Evolutionary conservation across 2,888 invertebrate species (phyloP), one percentile per base, ranked within the genome.

Genomic region (Pseudanteris insignis): DNA sequence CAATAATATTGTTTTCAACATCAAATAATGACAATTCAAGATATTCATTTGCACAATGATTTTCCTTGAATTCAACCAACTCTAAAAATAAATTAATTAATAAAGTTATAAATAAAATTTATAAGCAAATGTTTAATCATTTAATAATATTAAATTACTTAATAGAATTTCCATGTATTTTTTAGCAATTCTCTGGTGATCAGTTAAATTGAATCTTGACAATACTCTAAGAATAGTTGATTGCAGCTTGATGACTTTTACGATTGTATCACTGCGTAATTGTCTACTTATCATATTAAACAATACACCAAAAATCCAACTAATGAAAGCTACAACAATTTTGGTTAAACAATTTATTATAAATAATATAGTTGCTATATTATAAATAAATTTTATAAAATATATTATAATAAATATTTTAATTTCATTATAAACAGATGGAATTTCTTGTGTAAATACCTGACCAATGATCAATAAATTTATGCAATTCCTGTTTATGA

Each of bases 251-350:
- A 75, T 67, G 62, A 75, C 73, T 25, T 69, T 69, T 11, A 57
- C 43, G 9, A 70, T 55, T 11, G 71, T 72, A 40, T 71, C 65
- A 14, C 63, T 30, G 30, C 70, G 73, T n/a, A 75, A 61, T 12
- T 73, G 69, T 37, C 83, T 38, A 18, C 14, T 85, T 73, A 86
- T 82, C 25, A 88, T 80, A 78, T 86, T 86, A 73, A 88, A 88
- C 67, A 88, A 81, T 70, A 85, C 81, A n/a, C 88, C 88, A 46
- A 88, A 80, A 1, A 89, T 75, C 89, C 89, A 89, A 9, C 84
- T 84, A 46, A 86, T 86, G 66, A 88, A 89, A 1, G 85, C 81
- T 74, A 74, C 4, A 32, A 51, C 18, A 32, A 32, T 21, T 7
- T n/a, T n/a, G n/a, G n/a, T n/a, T n/a, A n/a, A n/a, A n/a, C n/a